Conservation (phyloP, 2,888 invertebrate genomes). For the Ypsolopha scabrella region DNA sequence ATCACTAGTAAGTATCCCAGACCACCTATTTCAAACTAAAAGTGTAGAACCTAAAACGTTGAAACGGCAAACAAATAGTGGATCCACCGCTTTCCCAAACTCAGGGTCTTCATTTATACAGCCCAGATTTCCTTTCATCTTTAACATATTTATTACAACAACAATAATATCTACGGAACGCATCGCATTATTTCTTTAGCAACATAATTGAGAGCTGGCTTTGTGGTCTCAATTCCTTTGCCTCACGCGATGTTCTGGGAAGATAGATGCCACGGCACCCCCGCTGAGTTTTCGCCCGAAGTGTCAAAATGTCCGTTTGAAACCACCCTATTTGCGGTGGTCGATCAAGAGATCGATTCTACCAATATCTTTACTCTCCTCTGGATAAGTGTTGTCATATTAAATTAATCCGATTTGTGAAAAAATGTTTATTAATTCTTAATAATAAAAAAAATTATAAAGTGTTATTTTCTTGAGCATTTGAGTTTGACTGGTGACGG, state of each 20-base stretch:
- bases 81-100: too few species aligned
- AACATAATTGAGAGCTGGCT: slow-evolving; percentile 42
- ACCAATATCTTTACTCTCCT: not conserved
- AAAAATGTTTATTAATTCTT: too few species aligned
- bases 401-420: too few species aligned
- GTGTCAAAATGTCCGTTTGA: slow-evolving; percentile 63
- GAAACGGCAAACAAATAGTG: too few species aligned
- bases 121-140: not conserved
- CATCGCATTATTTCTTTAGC: not conserved
- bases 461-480: too few species aligned
- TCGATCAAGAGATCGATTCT: not conserved
- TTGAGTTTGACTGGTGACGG: too few species aligned
- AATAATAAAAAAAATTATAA: too few species aligned
- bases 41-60: too few species aligned
- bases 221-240: slow-evolving; percentile 43
- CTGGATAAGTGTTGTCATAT: too few species aligned
- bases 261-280: slow-evolving; percentile 47
- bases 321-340: slow-evolving; percentile 32
- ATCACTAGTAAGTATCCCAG: too few species aligned
- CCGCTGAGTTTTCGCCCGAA: slow-evolving; percentile 61
- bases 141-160: not conserved
- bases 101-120: too few species aligned
- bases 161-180: not conserved
- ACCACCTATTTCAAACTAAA: too few species aligned
- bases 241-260: slow-evolving; percentile 58